Evolutionary conservation across 2,113 vertebrate species (phyloP), one percentile per base, ranked within the genome.

Genomic region (Calidris pygmaea): DNA sequence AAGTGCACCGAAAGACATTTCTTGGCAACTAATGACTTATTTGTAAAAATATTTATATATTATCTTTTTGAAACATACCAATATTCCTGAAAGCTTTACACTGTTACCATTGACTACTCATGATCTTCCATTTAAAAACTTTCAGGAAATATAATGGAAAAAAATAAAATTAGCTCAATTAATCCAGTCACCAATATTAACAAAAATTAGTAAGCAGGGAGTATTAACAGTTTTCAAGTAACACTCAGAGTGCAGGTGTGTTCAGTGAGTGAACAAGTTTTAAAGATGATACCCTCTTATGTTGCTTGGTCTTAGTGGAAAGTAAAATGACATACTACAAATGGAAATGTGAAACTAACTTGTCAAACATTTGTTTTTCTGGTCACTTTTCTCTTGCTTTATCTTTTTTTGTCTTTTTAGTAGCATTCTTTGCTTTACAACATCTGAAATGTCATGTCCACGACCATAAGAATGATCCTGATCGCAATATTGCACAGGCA

Each of bases 11-110:
- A 58, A 92, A 92, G 73, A 68, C 20, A 56, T 78, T 92, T 92
- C 79, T 92, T 90, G 90, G 23, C 80, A 92, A 95, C 23, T 90
- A 87, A 94, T 87, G 88, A 94, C 26, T 95, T 93, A 84, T 90
- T 86, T 94, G 72, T 60, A 86, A 93, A 92, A 94, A 88, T 92
- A 86, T 91, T 90, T 90, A 47, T 77, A 55, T 78, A 67, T 77
- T 71, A 76, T 68, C 17, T 55, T 89, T 88, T 70, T 19, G 29
- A 92, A 90, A 77, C 27, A 52, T 71, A 80, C n/a, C 59, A 63
- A 71, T 86, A 86, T 39, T 87, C 19, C 22, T 93, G 48, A 75
- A 90, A 92, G 19, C 23, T 78, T 94, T 35, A 37, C 20, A 76
- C 30, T 65, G 32, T 84, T 90, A 66, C 66, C 41, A 50, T 43